Conservation (phyloP, 2,797 vertebrate species). For the Gadopsis bispinosus region DNA sequence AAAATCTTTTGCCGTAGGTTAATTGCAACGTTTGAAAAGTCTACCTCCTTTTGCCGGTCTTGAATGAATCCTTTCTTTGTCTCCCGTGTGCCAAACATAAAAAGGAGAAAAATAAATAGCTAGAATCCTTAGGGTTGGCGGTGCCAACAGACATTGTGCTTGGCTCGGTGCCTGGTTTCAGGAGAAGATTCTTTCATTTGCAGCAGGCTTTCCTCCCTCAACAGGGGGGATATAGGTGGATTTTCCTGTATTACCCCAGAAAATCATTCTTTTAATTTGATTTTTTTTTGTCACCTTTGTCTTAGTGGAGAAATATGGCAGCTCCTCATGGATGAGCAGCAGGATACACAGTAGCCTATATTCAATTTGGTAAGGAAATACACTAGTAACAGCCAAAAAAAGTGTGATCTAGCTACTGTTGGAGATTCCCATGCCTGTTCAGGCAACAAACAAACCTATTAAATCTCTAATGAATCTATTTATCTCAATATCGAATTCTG, state of each 20-base stretch:
- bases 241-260: constrained; percentile 63
- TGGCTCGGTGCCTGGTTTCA: constrained; percentile 73
- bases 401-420: background rate
- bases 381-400: background rate
- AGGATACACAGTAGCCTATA: constrained; percentile 10
- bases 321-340: constrained; percentile 29
- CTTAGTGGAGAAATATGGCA: constrained; percentile 30
- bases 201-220: constrained; percentile 60
- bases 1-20: constrained; percentile 69
- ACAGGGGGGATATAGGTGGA: constrained; percentile 46
- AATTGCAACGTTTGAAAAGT: constrained; percentile 72
- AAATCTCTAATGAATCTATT: constrained; percentile 3
- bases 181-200: constrained; percentile 67
- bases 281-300: constrained; percentile 46
- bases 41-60: constrained; percentile 54
- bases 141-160: constrained; percentile 67
- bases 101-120: constrained; percentile 70
- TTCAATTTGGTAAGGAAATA: constrained; percentile 3
- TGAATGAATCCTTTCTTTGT: constrained; percentile 67
- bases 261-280: constrained; percentile 60
- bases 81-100: constrained; percentile 68
- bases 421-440: background rate
- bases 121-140: constrained; percentile 67
- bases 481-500: background rate
- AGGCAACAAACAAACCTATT: background rate